Base-by-base conservation (phyloP, 2,888 invertebrate genomes). In the Rhingia rostrata region DNA sequence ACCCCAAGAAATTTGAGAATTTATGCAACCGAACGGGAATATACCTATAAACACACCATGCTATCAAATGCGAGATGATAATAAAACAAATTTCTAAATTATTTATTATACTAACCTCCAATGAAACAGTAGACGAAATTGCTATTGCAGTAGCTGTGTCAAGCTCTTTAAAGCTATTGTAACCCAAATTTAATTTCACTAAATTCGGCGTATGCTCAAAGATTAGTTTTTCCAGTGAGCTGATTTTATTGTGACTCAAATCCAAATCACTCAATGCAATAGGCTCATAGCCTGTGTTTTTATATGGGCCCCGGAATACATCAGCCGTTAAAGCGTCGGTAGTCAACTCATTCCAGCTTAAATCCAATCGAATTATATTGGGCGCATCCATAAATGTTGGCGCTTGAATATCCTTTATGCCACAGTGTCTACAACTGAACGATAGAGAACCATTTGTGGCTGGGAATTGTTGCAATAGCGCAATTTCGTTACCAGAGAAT, bases 291-390 rank as follows among this genome's bases (percentile, higher is more conserved):
- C 91, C 91, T 3, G 92, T 92, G 69, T 92, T 91, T 79, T 92
- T 92, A 89, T 94, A 95, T 0, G 93, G 93, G 0, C 95, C 95
- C 88, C 94, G 94, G 90, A 95, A 95, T 74, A 94, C 93, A 87
- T 94, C 94, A 22, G 94, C 92, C 58, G 93, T 92, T 45, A 95
- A 88, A 47, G 93, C 93, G 70, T 94, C 94, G n/a, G 93, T 87
- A 4, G 86, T 86, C 0, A 91, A 86, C 22, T 89, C 88, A 75
- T 92, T 92, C 88, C 90, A 91, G 74, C 90, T 90, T 35, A 92
- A 88, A 84, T 91, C 92, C 32, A 92, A 82, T n/a, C 88, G 87
- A 73, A 88, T 80, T 69, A 92, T 89, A 70, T 90, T 90, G 4
- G 90, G 90, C 4, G 89, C 90, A 86, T 92, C 91, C 87, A 91